Conservation (phyloP, 2,113 vertebrate genomes). For the Accipiter cooperii region DNA sequence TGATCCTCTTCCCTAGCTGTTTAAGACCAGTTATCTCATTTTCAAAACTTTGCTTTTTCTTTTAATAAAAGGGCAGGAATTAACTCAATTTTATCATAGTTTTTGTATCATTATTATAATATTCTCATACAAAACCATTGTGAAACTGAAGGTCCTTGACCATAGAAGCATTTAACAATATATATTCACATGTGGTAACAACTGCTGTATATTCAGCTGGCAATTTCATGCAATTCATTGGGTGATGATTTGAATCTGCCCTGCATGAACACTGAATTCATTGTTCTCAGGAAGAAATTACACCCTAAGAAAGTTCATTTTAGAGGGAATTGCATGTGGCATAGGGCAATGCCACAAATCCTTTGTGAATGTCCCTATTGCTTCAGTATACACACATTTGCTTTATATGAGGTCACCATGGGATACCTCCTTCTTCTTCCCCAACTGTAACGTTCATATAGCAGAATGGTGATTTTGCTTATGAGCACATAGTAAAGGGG, state of each 20-base stretch:
- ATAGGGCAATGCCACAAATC: neutral
- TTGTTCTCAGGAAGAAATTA: constrained; percentile 21
- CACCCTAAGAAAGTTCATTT: neutral
- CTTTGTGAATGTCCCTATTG: neutral
- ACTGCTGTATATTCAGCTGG: neutral
- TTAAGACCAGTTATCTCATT: neutral
- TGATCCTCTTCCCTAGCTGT: neutral
- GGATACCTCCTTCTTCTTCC: neutral
- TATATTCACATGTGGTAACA: neutral
- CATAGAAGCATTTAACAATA: neutral
- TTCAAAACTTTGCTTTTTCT: neutral
- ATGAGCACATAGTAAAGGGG: neutral
- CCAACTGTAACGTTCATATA: neutral
- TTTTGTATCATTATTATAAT: neutral
- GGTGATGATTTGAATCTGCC: neutral
- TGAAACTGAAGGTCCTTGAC: neutral
- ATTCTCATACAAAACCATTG: neutral
- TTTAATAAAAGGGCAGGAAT: neutral
- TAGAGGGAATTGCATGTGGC: neutral
- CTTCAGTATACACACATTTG: neutral
- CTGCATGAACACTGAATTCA: neutral
- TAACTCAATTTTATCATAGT: neutral
- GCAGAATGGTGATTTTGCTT: neutral
- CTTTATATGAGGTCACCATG: neutral
- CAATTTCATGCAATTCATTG: constrained; percentile 10